Conservation (phyloP, 1,140 invertebrate genomes). For the Zaprionus lachaisei region DNA sequence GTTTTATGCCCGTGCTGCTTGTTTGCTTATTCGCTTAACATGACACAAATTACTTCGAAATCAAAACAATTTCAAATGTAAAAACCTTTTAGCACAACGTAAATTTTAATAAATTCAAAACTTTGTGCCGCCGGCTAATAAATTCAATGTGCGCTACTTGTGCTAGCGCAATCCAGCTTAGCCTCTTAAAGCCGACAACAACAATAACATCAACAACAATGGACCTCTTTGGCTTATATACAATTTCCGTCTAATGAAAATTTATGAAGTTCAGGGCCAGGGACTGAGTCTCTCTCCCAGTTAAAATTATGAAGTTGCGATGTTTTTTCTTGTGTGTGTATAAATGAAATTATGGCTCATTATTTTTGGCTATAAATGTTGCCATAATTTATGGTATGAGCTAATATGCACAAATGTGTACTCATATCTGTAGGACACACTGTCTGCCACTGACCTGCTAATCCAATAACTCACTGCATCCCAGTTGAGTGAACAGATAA, state of each 20-base stretch:
- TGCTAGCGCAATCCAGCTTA: conserved; percentile 23
- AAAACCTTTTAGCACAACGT: conserved; percentile 59
- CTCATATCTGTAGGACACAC: not conserved
- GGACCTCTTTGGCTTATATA: conserved; percentile 55
- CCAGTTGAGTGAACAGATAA: conserved; percentile 21
- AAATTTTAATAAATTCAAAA: conserved; percentile 76
- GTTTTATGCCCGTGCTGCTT: not conserved
- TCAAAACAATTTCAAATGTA: conserved; percentile 31
- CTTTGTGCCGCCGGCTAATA: conserved; percentile 34
- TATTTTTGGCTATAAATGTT: conserved; percentile 44
- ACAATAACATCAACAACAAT: conserved; percentile 29
- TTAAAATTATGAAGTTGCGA: conserved; percentile 64
- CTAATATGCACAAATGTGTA: not conserved
- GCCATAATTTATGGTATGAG: conserved; percentile 56
- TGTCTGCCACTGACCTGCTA: not conserved
- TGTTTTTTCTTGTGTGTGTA: conserved; percentile 48
- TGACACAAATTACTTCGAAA: conserved; percentile 14
- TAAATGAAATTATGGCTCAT: conserved; percentile 76
- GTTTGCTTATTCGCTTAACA: conserved; percentile 9
- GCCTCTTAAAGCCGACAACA: conserved; percentile 37
- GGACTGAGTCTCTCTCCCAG: conserved; percentile 29
- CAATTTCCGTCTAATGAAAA: conserved; percentile 70
- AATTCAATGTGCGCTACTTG: conserved; percentile 20
- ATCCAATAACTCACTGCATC: conserved; percentile 23
- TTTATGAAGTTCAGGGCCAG: conserved; percentile 62